Evolutionary conservation across 2,797 vertebrate species (phyloP), one percentile per base, ranked within the genome.

Genomic region (Perodicticus potto): DNA sequence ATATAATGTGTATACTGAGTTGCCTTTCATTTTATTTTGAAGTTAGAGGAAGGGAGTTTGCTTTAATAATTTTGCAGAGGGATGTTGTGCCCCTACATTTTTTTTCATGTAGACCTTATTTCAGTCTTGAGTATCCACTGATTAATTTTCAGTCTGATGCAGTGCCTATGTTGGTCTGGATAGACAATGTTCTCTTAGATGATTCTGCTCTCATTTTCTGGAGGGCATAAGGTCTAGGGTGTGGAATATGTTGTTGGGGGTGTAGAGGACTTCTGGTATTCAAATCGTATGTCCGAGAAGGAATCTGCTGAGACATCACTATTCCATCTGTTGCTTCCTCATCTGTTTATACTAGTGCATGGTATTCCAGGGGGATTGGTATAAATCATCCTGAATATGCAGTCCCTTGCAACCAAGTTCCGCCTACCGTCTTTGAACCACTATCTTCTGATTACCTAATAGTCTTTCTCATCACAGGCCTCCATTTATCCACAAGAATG

Each of bases 1-100:
- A 16, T 53, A 74, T 65, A 87, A 59, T 59, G 11, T 78, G 14
- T 80, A 27, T 88, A 89, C 23, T 86, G 91, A 17, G 77, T 93
- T 92, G 8, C 20, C 27, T 94, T 96, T 86, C 55, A 69, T 88
- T 96, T 96, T 95, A 80, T 37, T 85, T 81, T 55, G n/a, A 84
- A 89, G n/a, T 81, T 86, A 89, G 29, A 63, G 45, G 16, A 37
- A 84, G 5, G 45, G 3, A 1, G 2, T 89, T 95, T 87, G 25
- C 29, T 91, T 89, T 95, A 63, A 86, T 9, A 65, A 20, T 73
- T 17, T 0, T 16, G 11, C 32, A 67, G 70, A 80, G 3, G 34
- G 20, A 61, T 57, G 9, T 82, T 92, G 81, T 76, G 1, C 20
- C 22, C 3, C 0, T 59, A 65, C 19, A 57, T 81, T 89, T 89